These are phyloP conservation scores for Litoditis marina DNA, from an alignment of 2,888 invertebrate genomes.

Conservation along the genomic window DNA sequence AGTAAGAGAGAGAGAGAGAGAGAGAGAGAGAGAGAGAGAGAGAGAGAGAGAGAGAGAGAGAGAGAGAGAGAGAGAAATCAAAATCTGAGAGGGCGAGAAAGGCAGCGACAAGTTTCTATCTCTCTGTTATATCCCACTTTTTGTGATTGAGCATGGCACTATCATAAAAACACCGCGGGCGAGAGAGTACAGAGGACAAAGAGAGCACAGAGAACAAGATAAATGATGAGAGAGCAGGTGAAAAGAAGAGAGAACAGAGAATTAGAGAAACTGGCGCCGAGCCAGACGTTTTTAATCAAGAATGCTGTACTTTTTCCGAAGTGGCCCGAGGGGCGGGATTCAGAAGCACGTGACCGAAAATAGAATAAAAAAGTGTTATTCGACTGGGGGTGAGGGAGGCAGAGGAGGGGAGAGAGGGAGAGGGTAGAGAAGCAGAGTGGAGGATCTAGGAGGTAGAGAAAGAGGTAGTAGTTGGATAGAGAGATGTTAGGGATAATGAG, in stretches of 20 bases:
- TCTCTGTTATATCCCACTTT: no score
- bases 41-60: background rate
- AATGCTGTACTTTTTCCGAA: no score
- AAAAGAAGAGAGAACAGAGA: background rate
- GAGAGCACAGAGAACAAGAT: background rate
- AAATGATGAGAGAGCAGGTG: background rate
- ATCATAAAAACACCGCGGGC: no score
- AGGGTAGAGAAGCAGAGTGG: background rate
- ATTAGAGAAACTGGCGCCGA: no score
- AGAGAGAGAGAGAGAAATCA: conserved; percentile 2
- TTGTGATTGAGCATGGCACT: no score
- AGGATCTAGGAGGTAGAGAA: background rate
- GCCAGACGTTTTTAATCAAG: no score
- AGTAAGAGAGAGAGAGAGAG: conserved; percentile 4
- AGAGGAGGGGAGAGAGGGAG: background rate
- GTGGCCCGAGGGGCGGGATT: no score
- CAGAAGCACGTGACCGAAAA: no score
- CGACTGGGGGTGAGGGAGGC: background rate
- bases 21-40: conserved; percentile 1
- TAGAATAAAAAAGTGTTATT: background rate
- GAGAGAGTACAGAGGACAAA: background rate
- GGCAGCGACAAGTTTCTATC: no score
- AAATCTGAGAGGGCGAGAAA: background rate
- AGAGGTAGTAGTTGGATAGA: no score
- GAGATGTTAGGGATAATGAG: no score